Evolutionary conservation across 2,888 invertebrate species (phyloP), one percentile per base, ranked within the genome.

Genomic region (Tetragonisca angustula): DNA sequence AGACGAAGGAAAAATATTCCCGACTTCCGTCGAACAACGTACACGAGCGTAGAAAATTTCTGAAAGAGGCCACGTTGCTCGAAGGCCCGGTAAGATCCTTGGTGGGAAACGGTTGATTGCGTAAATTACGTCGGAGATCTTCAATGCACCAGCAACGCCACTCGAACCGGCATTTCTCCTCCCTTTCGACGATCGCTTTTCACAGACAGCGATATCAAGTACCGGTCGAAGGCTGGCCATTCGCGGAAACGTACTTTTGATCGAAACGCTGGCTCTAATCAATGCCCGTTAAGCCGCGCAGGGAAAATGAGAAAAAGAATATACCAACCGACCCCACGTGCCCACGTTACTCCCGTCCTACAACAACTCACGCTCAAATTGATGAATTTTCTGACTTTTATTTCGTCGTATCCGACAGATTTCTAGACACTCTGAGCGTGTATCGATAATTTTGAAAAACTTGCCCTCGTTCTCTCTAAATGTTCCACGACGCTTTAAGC

Each of bases 281-380:
- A 90, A 89, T 91, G 88, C 91, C 91, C 90, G 91, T 92, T 91
- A 91, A 91, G 84, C 81, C 84, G 81, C 78, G 70, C 64, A 69
- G 73, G 68, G 79, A 76, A 65, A 76, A 81, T 59, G 75, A 79
- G 83, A 75, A 68, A 74, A 79, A 76, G 59, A 74, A 62, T 67
- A 36, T 24, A n/a, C n/a, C 73, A 50, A 76, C 69, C 54, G 61
- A 79, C 62, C 56, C 64, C 67, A 54, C 67, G 49, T 72, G 76
- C 61, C 69, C 74, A 36, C 67, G 78, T 43, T 77, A 76, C 65
- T 74, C n/a, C n/a, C 62, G 78, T 67, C 67, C 68, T n/a, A 15
- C 36, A 59, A 67, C 78, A 32, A 73, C 71, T 50, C n/a, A 17
- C 52, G n/a, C 56, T 27, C 43, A 43, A 24, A 24, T 43, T 67